phyloP scores from a whole-genome alignment of 2,888 invertebrate species.

The Barypeithes pellucidus region DNA sequence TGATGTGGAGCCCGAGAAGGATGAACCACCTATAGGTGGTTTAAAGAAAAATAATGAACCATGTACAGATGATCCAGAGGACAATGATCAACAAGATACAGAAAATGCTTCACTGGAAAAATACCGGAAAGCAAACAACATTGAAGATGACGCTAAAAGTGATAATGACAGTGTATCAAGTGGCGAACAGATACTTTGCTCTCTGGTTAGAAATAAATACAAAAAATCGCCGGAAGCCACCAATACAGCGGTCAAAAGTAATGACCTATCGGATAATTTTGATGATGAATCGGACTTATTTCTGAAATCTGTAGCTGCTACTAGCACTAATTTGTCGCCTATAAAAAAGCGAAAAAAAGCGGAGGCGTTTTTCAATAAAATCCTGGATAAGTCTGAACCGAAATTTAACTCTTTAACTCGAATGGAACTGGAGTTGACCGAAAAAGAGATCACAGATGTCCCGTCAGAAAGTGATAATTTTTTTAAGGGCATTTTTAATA shows the following conservation, averaged over 20 bases:
- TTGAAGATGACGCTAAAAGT: not conserved
- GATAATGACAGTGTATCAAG: not conserved
- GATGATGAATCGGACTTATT: conserved; percentile 39
- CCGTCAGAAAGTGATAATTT: conserved; percentile 30
- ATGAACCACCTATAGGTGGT: conserved; percentile 32
- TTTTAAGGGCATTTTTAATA: conserved; percentile 35
- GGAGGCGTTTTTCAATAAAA: not conserved
- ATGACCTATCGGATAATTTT: not conserved
- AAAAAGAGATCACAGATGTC: conserved; percentile 10
- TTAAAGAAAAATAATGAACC: not conserved
- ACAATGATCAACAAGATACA: not conserved
- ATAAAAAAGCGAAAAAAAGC: not conserved
- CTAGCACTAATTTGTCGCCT: not conserved
- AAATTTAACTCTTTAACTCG: not conserved
- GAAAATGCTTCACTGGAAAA: not conserved
- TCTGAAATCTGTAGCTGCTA: conserved; percentile 19
- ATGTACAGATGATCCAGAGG: not conserved
- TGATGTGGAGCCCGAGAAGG: not conserved
- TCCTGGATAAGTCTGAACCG: not conserved
- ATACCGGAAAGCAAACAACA: not conserved
- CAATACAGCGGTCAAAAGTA: not conserved
- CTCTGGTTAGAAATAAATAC: not conserved
- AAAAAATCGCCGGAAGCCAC: not conserved
- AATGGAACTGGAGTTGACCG: conserved; percentile 25
- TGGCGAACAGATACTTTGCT: conserved; percentile 5